phyloP scores from a whole-genome alignment of 2,797 vertebrate species.

The Peromyscus aztecus region DNA sequence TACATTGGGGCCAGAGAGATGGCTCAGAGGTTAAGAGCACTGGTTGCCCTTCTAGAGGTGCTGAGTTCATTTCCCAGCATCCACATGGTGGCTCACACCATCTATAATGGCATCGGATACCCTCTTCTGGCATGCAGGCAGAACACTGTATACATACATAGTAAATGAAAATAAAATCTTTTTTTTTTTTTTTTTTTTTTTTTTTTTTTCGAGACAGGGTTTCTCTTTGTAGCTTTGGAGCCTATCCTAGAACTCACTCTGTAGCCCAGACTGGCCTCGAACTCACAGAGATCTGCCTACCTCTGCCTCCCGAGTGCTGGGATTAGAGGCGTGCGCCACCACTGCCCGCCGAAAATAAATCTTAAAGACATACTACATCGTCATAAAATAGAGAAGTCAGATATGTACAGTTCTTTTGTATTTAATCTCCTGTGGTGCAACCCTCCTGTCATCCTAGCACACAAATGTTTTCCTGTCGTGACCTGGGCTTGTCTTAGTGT shows the following conservation, averaged over 20 bases:
- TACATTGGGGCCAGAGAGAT: background rate
- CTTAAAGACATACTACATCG: background rate
- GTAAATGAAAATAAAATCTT: background rate
- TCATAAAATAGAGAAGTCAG: background rate
- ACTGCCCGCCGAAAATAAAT: background rate
- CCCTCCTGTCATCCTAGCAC: background rate
- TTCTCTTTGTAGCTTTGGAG: no score
- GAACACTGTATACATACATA: background rate
- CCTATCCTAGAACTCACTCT: no score
- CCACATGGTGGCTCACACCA: background rate
- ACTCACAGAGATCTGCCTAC: no score
- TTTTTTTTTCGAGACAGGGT: no score
- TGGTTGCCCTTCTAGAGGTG: background rate
- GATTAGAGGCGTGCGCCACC: no score
- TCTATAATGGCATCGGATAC: background rate
- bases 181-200: no score
- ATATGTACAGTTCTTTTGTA: background rate
- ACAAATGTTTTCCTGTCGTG: background rate
- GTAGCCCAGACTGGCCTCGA: no score
- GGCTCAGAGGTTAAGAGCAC: background rate
- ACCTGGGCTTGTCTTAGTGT: conserved; percentile 41
- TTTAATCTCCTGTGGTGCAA: background rate
- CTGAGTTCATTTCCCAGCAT: background rate
- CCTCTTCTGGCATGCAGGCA: background rate
- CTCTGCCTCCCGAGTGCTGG: no score